These are phyloP conservation scores for Sciaenops ocellatus DNA, from an alignment of 2,797 vertebrate species.

Conservation along the genomic window DNA sequence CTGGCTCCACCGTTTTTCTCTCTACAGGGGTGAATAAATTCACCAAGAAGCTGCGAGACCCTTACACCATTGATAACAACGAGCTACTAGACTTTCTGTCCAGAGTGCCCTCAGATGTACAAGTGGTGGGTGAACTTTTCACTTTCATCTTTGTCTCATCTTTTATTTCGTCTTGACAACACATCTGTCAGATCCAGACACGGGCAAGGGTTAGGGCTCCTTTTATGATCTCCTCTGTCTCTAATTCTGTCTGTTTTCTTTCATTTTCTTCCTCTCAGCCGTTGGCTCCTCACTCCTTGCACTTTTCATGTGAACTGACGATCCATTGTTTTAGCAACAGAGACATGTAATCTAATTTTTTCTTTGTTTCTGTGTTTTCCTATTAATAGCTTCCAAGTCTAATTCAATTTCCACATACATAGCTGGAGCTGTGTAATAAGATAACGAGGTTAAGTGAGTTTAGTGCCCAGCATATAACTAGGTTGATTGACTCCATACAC, in stretches of 20 bases:
- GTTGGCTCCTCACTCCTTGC: conserved; percentile 36
- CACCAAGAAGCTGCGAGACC: conserved; percentile 97
- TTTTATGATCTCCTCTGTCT: conserved; percentile 35
- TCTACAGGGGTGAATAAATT: conserved; percentile 96
- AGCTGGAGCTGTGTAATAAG: conserved; percentile 68
- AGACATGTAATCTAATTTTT: conserved; percentile 67
- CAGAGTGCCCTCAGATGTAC: conserved; percentile 97
- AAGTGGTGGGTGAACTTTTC: conserved; percentile 91
- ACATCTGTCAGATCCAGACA: conserved; percentile 24
- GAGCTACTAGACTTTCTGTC: conserved; percentile 98
- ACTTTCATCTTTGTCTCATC: conserved; percentile 39
- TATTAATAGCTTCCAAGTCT: conserved; percentile 70
- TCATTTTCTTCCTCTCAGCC: conserved; percentile 3
- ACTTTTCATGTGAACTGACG: conserved; percentile 36
- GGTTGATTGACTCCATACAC: conserved; percentile 77
- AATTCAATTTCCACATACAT: conserved; percentile 76
- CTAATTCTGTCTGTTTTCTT: conserved; percentile 11
- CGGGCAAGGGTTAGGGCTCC: conserved; percentile 24
- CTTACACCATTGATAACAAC: conserved; percentile 97
- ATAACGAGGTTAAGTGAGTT: conserved; percentile 81
- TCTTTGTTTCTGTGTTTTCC: conserved; percentile 65
- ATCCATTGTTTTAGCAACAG: conserved; percentile 48
- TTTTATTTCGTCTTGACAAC: conserved; percentile 42
- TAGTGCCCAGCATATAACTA: conserved; percentile 71
- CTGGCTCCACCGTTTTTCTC: conserved; percentile 27